These are phyloP conservation scores for Liodrosophila aerea DNA, from an alignment of 2,888 invertebrate species.

Conservation along the genomic window DNA sequence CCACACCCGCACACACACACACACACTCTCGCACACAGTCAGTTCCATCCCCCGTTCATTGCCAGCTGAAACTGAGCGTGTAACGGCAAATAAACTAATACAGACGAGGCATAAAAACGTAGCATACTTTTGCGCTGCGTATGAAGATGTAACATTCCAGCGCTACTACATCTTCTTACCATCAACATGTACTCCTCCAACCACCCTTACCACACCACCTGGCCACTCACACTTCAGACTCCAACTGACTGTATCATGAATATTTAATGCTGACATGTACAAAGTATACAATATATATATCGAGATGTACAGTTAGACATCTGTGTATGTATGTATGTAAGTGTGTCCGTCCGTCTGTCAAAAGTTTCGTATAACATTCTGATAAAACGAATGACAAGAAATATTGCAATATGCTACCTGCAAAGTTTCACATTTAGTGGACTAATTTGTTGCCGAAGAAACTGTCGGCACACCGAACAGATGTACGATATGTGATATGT, in stretches of 20 bases:
- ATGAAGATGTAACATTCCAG: conserved; percentile 63
- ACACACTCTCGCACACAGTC: too few relatives aligned
- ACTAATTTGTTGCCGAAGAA: conserved; percentile 26
- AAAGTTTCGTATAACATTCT: conserved; percentile 52
- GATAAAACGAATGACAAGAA: conserved; percentile 60
- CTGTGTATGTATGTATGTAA: conserved; percentile 3
- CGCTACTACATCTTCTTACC: conserved; percentile 26
- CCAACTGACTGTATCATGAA: conserved; percentile 59
- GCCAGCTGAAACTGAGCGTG: conserved; percentile 64
- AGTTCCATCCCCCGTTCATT: not conserved
- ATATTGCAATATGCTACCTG: conserved; percentile 59
- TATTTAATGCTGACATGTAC: conserved; percentile 76
- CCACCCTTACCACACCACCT: not conserved
- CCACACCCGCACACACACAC: conserved; percentile 1
- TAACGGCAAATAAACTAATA: conserved; percentile 75
- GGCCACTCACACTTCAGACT: not conserved
- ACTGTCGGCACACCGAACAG: conserved; percentile 3
- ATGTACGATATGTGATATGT: too few relatives aligned
- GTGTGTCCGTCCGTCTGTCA: conserved; percentile 36
- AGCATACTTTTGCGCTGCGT: conserved; percentile 58
- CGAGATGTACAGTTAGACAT: conserved; percentile 32
- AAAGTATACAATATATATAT: conserved; percentile 62
- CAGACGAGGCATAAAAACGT: conserved; percentile 58
- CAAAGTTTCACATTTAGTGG: conserved; percentile 42
- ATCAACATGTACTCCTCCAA: not conserved